phyloP scores from a whole-genome alignment of 2,888 invertebrate genomes.

The Endotricha flammealis region DNA sequence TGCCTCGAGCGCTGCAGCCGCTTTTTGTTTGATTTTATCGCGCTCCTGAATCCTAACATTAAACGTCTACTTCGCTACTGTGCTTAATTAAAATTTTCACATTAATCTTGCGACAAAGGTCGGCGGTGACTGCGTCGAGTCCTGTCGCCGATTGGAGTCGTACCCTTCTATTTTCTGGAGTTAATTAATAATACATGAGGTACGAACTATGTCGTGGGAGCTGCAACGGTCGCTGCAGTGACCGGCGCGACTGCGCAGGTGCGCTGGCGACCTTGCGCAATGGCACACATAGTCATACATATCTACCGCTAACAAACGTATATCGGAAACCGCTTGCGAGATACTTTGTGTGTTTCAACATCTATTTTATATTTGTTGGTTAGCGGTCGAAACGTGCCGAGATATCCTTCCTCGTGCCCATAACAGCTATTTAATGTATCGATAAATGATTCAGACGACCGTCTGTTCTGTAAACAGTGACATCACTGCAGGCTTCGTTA shows the following conservation, averaged over 20 bases:
- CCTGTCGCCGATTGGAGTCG: slow-evolving; percentile 34
- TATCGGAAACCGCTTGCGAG: slow-evolving; percentile 65
- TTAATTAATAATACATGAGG: slow-evolving; percentile 46
- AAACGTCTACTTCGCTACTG: slow-evolving; percentile 2
- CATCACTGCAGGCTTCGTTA: slow-evolving; percentile 37
- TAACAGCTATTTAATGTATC: slow-evolving; percentile 15
- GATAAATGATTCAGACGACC: slow-evolving; percentile 32
- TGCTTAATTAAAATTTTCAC: slow-evolving; percentile 1
- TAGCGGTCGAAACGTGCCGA: slow-evolving; percentile 41
- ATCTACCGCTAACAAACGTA: slow-evolving; percentile 55
- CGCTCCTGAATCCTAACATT: slow-evolving; percentile 2
- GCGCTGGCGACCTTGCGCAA: slow-evolving; percentile 69
- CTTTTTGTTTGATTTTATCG: slow-evolving; percentile 41
- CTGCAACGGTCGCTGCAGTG: slow-evolving; percentile 59
- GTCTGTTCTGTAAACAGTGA: slow-evolving; percentile 39
- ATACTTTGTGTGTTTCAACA: slow-evolving; percentile 59
- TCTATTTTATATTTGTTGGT: slow-evolving; percentile 35
- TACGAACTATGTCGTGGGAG: slow-evolving; percentile 46
- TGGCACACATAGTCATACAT: slow-evolving; percentile 52
- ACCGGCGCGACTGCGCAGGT: slow-evolving; percentile 49
- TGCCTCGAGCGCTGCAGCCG: slow-evolving; percentile 50
- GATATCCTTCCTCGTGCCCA: slow-evolving; percentile 29
- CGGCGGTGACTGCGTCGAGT: slow-evolving; percentile 41
- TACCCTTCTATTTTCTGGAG: slow-evolving; percentile 39
- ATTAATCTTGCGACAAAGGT: slow-evolving; percentile 18